Base-by-base conservation (phyloP, 2,797 vertebrate species). In the Telmatherina bonti region DNA sequence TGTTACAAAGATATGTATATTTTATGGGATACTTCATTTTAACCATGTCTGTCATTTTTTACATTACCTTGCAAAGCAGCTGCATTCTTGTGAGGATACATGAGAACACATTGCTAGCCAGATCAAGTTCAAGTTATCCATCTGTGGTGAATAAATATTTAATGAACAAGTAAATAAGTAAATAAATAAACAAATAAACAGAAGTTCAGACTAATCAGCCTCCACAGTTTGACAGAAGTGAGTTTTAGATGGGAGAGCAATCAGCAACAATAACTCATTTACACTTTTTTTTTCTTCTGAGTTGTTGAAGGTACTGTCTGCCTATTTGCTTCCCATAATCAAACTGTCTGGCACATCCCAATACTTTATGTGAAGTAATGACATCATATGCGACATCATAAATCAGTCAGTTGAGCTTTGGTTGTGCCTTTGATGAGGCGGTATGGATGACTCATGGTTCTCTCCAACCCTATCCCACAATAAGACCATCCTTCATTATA, bases 371-470 rank as follows among this genome's bases (percentile, higher is more conserved):
- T 31, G 45, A 61, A 61, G 26, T 38, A 52, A 20, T 35, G 41
- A 56, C n/a, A 56, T 35, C 41, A 45, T 47, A 11, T n/a, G 7
- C 18, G 9, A 54, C 22, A 8, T 27, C 15, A n/a, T 16, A 62
- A 62, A 67, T 38, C 10, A 31, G 36, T 20, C 29, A 12, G 56
- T 27, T 7, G 16, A 36, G 16, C 52, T 51, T 54, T 22, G 31
- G 41, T 18, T n/a, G 8, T n/a, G 10, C 12, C 51, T 54, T 45
- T 51, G 29, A 62, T 53, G 11, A 26, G 31, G 22, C 27, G 29
- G 33, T 33, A 59, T 38, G 33, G 45, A 26, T 54, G 36, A 62
- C 35, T 59, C 38, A 45, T 36, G 33, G n/a, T n/a, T n/a, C 56
- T 41, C 20, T 61, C 30, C 24, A 41, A 43, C 20, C 29, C 9